Percentiles rank a stretch among this genome's conserved stretches.
phyloP scores from a whole-genome alignment of 2,888 invertebrate species.

The Thecophora atra region DNA sequence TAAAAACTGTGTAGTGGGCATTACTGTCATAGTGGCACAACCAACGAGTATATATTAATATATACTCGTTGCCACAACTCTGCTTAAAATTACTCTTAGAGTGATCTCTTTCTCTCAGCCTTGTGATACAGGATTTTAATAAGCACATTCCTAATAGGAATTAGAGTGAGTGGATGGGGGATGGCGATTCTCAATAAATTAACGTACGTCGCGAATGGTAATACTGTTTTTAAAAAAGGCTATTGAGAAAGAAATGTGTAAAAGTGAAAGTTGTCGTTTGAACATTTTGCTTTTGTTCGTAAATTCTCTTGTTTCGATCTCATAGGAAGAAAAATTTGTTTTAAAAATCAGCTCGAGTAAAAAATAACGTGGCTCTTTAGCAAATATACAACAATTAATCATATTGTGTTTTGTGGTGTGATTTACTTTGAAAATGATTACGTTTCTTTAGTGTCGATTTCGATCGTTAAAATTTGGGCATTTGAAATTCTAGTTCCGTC shows the following conservation, averaged over 20 bases:
- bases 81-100: too few species aligned
- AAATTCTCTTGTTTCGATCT: background rate
- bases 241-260: background rate
- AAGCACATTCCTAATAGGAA: too few species aligned
- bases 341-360: background rate
- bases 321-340: background rate
- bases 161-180: too few species aligned
- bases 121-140: too few species aligned
- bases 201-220: constrained; percentile 19
- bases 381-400: background rate
- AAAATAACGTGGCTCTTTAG: background rate
- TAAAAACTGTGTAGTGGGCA: too few species aligned
- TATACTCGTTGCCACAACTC: too few species aligned
- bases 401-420: background rate
- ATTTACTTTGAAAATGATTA: background rate
- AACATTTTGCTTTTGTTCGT: background rate
- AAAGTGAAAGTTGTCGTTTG: constrained; percentile 29
- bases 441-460: background rate
- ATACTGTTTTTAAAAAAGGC: constrained; percentile 5
- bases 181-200: too few species aligned
- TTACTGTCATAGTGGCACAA: too few species aligned
- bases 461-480: background rate
- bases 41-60: too few species aligned
- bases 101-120: too few species aligned
- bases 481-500: background rate